Evolutionary conservation across 2,797 vertebrate species (phyloP).

Genomic region (Tamandua tetradactyla): DNA sequence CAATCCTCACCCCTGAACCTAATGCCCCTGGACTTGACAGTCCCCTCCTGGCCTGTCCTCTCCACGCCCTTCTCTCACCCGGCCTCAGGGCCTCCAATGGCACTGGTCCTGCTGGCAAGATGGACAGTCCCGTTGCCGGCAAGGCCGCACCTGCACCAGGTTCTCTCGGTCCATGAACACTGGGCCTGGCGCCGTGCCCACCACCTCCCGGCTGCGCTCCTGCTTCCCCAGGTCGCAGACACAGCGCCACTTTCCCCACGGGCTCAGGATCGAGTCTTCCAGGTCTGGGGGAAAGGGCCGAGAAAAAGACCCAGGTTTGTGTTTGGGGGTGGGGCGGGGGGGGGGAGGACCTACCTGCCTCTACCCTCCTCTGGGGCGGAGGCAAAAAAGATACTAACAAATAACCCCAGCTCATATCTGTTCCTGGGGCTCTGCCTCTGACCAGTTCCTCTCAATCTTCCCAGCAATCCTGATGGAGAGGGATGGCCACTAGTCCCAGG

Average conservation of each 20-base stretch:
- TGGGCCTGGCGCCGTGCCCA: constrained; percentile 75
- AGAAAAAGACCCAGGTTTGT: not conserved
- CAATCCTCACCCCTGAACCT: too few species aligned
- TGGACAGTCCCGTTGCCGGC: constrained; percentile 53
- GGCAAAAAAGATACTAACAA: not conserved
- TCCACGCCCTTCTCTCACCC: not conserved
- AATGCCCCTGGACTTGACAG: rapidly evolving
- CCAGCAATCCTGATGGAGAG: too few species aligned
- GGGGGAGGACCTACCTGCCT: not conserved
- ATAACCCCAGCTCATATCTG: not conserved
- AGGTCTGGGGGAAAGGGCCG: constrained; percentile 36
- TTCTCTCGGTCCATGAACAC: constrained; percentile 70
- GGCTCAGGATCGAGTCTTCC: constrained; percentile 48
- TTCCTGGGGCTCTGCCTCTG: not conserved
- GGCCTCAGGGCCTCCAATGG: constrained; percentile 55
- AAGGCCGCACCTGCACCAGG: constrained; percentile 61
- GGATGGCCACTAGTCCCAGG: not conserved
- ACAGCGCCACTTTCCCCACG: constrained; percentile 76
- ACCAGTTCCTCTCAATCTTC: not conserved
- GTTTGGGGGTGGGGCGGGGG: too few species aligned
- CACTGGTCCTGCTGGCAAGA: constrained; percentile 70
- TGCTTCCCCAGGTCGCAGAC: constrained; percentile 68
- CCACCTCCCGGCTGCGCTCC: constrained; percentile 75
- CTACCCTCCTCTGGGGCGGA: not conserved
- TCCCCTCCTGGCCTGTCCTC: not conserved